Percentiles rank a stretch among this genome's conserved stretches.
These are phyloP conservation scores for Cynocephalus volans DNA, from an alignment of 2,113 vertebrate genomes.

Conservation along the genomic window DNA sequence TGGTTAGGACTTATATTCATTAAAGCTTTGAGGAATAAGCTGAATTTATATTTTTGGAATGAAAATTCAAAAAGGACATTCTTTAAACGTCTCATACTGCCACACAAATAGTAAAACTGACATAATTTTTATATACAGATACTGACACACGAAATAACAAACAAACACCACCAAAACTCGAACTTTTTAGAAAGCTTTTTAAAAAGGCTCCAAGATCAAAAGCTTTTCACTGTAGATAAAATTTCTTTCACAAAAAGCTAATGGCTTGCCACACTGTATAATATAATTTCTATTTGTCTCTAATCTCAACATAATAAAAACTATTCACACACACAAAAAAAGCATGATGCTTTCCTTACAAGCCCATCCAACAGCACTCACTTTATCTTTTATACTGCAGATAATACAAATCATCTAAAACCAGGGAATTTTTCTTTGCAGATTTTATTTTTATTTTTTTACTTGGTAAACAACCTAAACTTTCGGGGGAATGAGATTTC, in stretches of 20 bases:
- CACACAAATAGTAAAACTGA: background rate
- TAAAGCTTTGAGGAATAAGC: constrained; percentile 55
- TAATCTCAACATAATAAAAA: constrained; percentile 76
- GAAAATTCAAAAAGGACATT: constrained; percentile 46
- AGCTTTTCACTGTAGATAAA: constrained; percentile 68
- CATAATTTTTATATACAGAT: constrained; percentile 36
- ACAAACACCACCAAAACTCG: constrained; percentile 41
- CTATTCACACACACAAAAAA: constrained; percentile 67
- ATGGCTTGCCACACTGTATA: constrained; percentile 58
- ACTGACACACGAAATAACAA: constrained; percentile 40
- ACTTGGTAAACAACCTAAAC: constrained; percentile 70
- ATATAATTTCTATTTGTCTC: constrained; percentile 74
- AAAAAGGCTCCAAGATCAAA: constrained; percentile 67
- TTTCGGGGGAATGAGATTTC: constrained; percentile 72
- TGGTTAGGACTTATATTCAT: constrained; percentile 55
- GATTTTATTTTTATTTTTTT: constrained; percentile 76
- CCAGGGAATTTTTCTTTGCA: constrained; percentile 55
- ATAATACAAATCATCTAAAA: constrained; percentile 31
- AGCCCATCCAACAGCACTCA: constrained; percentile 56
- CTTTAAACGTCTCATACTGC: background rate
- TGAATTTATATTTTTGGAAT: constrained; percentile 54
- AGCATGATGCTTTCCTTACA: constrained; percentile 65
- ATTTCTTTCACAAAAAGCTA: constrained; percentile 66
- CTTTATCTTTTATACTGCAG: constrained; percentile 49
- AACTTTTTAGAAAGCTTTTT: constrained; percentile 62